A percentile compares a stretch with the other conserved stretches of the same genome.
Evolutionary conservation across 2,113 vertebrate species (phyloP).

Genomic region (Oenanthe oenanthe): DNA sequence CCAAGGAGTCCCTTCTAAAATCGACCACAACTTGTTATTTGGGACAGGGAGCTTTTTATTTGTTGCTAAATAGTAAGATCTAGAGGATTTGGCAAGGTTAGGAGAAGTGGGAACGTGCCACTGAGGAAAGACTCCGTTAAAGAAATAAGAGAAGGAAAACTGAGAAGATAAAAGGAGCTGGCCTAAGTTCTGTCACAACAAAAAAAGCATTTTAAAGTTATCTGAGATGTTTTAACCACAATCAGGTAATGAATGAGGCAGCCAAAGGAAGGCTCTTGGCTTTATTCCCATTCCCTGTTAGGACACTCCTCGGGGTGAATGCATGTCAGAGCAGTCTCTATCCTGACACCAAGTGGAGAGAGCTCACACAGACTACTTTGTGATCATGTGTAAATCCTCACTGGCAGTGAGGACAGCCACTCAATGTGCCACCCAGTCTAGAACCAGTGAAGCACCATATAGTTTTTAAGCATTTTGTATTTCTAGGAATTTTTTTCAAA

Average conservation of each 20-base stretch:
- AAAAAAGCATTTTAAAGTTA: neutral
- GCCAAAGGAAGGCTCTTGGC: neutral
- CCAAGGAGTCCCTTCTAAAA: neutral
- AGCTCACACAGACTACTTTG: neutral
- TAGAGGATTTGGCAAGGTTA: neutral
- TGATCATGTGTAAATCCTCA: neutral
- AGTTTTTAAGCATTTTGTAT: neutral
- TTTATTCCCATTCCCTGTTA: neutral
- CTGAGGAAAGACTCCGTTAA: neutral
- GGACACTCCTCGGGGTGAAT: neutral
- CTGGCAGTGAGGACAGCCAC: neutral
- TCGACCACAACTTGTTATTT: neutral
- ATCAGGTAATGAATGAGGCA: neutral
- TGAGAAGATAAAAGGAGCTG: neutral
- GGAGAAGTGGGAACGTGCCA: neutral
- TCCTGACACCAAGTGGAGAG: constrained; percentile 58
- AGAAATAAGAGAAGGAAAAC: neutral
- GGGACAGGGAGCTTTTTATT: neutral
- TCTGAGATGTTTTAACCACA: neutral
- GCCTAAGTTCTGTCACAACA: neutral
- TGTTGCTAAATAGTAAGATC: neutral
- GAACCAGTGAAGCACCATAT: neutral
- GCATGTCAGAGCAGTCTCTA: neutral
- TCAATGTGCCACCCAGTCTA: neutral
- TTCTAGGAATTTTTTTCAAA: neutral